Base-by-base conservation (phyloP, 1,140 invertebrate genomes). In the Zaprionus camerounensis region DNA sequence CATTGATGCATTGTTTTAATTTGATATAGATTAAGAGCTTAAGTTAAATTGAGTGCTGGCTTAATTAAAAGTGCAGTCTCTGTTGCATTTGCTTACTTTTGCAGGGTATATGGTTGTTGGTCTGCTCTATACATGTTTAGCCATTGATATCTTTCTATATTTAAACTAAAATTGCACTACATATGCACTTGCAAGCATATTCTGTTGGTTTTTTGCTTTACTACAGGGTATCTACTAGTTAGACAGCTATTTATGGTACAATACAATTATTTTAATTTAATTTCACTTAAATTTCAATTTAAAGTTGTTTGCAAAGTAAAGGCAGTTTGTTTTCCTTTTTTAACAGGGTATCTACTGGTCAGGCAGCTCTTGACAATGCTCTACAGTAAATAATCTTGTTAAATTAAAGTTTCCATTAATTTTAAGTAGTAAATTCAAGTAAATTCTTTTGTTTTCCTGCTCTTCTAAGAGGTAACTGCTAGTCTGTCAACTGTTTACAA, bases 401-500 rank as follows among this genome's bases (percentile, higher is more conserved):
- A 1, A 41, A n/a, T n/a, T 41, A 2, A 0, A 6, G 2, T 41
- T 41, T 6, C 15, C 4, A 41, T 41, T 41, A 5, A n/a, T 5
- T 6, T 41, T n/a, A 15, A 15, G 6, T n/a, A 5, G 38, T 41
- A 15, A 15, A 5, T 1, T 6, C 2, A 4, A n/a, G 15, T 41
- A n/a, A n/a, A 15, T 41, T 15, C 38, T 1, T 0, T n/a, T 41
- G 6, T 7, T 41, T n/a, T n/a, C 0, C 5, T 5, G 0, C 6
- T 3, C 41, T 46, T 0, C 2, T 3, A n/a, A 2, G n/a, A n/a
- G n/a, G 41, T 44, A 44, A 3, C 2, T 17, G 41, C 41, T 17
- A 20, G 6, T 46, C n/a, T 17, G 41, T 9, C n/a, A 20, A n/a
- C 1, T 17, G 1, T 46, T 17, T 46, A 46, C 7, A 9, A 9